Base-by-base conservation (phyloP, 1,140 invertebrate species). In the Orius laevigatus region DNA sequence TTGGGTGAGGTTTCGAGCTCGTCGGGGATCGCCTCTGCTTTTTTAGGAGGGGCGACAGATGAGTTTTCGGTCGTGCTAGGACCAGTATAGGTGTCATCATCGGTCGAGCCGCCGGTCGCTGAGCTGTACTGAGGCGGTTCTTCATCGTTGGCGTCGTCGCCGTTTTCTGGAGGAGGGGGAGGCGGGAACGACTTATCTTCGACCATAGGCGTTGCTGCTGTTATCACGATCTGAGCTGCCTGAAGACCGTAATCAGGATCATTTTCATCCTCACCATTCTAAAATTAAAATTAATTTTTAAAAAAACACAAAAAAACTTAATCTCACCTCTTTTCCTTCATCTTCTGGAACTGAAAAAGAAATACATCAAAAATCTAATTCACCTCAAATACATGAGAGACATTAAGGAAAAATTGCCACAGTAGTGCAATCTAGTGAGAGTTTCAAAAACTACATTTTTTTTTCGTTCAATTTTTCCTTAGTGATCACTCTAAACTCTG, bases 211-310 rank as follows among this genome's bases (percentile, higher is more conserved):
- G 86, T 89, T 39, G 86, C 84, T 16, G 84, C 84, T 11, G 84
- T 89, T 59, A 90, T 87, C 5, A 87, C 82, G 54, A 88, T 88
- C 60, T 85, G 81, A 44, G 81, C 83, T 40, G 84, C 82, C 46
- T 79, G 80, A 39, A 87, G 70, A 55, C 76, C 75, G 46, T 39
- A 46, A 16, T 52, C 53, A 9, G 25, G 46, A 42, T 19, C 34
- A 15, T 48, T 19, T 10, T 45, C 38, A 10, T 49, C 36, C 34
- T 48, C 39, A 40, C 25, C 25, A 25, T 25, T 25, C 25, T 41
- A 55, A 33, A n/a, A 49, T 57, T 54, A 48, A 51, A 36, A 46
- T 46, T 20, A 34, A n/a, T n/a, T n/a, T n/a, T n/a, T n/a, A n/a
- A n/a, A n/a, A 48, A 25, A 25, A 25, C 25, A 8, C 3, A 25